These are phyloP conservation scores for Zoanthus gigantus DNA, from an alignment of 92 coral and sea anemone species.

Conservation along the genomic window DNA sequence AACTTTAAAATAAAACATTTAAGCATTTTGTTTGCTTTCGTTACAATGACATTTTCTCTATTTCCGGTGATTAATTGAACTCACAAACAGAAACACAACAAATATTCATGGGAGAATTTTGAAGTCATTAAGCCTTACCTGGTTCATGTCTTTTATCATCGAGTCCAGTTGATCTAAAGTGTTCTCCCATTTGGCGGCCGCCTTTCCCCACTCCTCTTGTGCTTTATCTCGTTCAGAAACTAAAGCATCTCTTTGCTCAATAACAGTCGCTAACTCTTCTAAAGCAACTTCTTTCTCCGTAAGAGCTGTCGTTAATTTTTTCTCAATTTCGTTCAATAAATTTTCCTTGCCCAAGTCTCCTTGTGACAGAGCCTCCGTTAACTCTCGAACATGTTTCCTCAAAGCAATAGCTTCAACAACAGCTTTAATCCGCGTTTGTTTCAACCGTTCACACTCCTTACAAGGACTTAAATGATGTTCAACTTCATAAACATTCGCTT, in stretches of 20 bases:
- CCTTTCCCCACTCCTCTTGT: conserved; percentile 97
- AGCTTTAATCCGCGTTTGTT: conserved; percentile 83
- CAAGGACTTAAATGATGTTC: conserved; percentile 77
- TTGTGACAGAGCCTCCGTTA: conserved; percentile 81
- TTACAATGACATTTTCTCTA: neutral
- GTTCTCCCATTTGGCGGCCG: conserved; percentile 96
- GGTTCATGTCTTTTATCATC: conserved; percentile 83
- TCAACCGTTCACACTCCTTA: conserved; percentile 89
- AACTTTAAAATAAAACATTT: neutral
- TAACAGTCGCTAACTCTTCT: conserved; percentile 90
- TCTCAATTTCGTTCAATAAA: conserved; percentile 82
- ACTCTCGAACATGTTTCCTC: conserved; percentile 81
- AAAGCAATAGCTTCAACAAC: conserved; percentile 91
- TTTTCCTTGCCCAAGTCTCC: conserved; percentile 78
- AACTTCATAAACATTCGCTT: conserved; percentile 77
- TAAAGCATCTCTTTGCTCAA: conserved; percentile 86
- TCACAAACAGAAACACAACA: neutral
- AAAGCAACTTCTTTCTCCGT: conserved; percentile 95
- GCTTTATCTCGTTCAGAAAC: conserved; percentile 88
- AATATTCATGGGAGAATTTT: neutral
- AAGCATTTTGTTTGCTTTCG: too few species aligned
- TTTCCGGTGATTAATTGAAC: conserved; percentile 7
- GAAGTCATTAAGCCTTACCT: conserved; percentile 64
- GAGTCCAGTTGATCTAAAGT: conserved; percentile 95
- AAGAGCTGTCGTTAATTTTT: conserved; percentile 81